Evolutionary conservation across 2,113 vertebrate species (phyloP).

Genomic region (Danio rerio): GRCz12tu NC_133191.1:15917501-15918000

Average conservation of each 20-base stretch:
- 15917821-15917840: neutral
- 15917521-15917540: conserved; percentile 3
- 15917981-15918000: no score
- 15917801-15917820: neutral
- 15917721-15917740: neutral
- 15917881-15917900: no score
- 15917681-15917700: neutral
- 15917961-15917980: no score
- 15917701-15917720: neutral
- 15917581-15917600: conserved; percentile 11
- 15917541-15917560: neutral
- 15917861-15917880: no score
- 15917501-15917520: conserved; percentile 17
- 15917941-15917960: no score
- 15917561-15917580: neutral
- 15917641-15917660: neutral
- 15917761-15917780: neutral
- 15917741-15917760: neutral
- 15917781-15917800: conserved; percentile 6
- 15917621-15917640: neutral
- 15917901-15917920: no score
- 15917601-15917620: neutral
- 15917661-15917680: neutral
- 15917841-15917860: no score
- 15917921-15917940: no score